Percentiles rank a stretch among this genome's conserved stretches.
phyloP scores from a whole-genome alignment of 2,113 vertebrate species.

The Pycnonotus jocosus region DNA sequence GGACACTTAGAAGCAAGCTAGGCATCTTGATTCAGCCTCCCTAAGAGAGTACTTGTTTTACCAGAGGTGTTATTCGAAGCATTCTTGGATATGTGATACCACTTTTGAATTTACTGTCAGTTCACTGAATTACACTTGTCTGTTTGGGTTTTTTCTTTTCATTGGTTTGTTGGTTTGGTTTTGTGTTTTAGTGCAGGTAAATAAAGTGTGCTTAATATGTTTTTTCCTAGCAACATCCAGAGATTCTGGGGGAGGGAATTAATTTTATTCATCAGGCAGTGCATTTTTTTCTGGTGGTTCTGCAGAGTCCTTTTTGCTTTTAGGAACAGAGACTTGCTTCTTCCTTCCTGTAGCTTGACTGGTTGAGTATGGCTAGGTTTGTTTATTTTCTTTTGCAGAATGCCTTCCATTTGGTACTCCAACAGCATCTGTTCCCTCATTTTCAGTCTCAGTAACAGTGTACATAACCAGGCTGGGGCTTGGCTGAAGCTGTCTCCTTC shows the following conservation, averaged over 20 bases:
- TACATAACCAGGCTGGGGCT: neutral
- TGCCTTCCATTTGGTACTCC: neutral
- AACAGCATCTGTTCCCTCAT: neutral
- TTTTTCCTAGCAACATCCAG: neutral
- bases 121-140: neutral
- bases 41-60: neutral
- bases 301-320: neutral
- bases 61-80: neutral
- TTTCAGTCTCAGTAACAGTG: neutral
- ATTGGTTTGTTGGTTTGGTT: neutral
- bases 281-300: neutral
- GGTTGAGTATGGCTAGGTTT: neutral
- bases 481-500: neutral
- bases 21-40: neutral
- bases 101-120: neutral
- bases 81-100: neutral
- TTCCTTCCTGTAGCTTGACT: neutral
- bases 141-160: neutral
- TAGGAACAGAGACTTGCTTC: neutral
- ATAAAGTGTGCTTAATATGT: neutral
- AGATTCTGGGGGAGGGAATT: neutral
- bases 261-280: neutral
- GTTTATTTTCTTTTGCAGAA: neutral
- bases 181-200: neutral
- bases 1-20: neutral